These are phyloP conservation scores for Crocodylus rhombifer DNA, from an alignment of 2,797 vertebrate genomes.

Conservation along the genomic window DNA sequence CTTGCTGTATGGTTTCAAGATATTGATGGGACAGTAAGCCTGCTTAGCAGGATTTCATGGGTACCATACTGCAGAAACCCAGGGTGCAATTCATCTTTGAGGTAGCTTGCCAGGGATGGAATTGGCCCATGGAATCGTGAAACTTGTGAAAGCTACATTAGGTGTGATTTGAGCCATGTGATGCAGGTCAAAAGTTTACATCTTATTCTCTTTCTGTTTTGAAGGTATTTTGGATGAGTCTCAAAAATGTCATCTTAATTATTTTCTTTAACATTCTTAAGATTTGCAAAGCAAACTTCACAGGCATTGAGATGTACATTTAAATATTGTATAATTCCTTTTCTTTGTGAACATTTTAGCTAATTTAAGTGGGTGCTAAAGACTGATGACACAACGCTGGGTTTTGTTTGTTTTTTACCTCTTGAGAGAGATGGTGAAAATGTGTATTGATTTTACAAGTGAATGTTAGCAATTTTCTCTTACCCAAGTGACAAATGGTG, in stretches of 20 bases:
- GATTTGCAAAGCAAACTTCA: not conserved
- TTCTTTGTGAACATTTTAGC: not conserved
- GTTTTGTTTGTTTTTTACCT: not conserved
- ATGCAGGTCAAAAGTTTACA: fast-evolving
- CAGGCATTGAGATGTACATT: not conserved
- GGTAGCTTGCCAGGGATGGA: fast-evolving
- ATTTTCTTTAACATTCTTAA: not conserved
- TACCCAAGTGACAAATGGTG: not conserved
- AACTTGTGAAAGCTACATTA: not conserved
- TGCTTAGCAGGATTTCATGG: not conserved
- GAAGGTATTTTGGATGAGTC: not conserved
- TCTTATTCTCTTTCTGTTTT: not conserved
- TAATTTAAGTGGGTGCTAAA: not conserved
- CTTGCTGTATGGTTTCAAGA: not conserved
- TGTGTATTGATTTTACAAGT: not conserved
- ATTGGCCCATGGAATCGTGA: not conserved
- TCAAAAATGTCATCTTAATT: not conserved
- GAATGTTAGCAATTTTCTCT: not conserved
- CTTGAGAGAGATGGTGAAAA: not conserved
- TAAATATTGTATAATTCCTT: not conserved
- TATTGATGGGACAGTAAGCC: fast-evolving
- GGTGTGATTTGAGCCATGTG: fast-evolving
- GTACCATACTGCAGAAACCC: not conserved
- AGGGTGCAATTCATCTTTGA: fast-evolving
- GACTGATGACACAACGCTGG: not conserved